A percentile compares a stretch with the other conserved stretches of the same genome.
Conservation (phyloP, 2,888 invertebrate species). For the Cyrtodaria siliqua region DNA sequence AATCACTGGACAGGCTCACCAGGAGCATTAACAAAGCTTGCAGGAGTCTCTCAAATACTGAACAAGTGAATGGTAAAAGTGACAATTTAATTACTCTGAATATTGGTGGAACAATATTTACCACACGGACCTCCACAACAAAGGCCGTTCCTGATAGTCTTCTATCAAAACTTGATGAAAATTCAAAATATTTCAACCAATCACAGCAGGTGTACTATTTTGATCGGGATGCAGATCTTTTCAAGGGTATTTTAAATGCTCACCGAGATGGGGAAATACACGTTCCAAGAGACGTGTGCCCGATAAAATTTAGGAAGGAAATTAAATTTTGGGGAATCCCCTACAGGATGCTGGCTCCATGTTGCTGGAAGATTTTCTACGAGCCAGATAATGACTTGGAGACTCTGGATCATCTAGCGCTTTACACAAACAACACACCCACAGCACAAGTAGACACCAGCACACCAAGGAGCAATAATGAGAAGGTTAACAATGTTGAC, state of each 20-base stretch:
- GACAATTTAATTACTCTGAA: background rate
- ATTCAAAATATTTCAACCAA: slow-evolving; percentile 25
- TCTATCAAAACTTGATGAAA: slow-evolving; percentile 28
- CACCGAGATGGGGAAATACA: slow-evolving; percentile 45
- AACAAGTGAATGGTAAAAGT: background rate
- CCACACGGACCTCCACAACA: no score
- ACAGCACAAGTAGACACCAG: background rate
- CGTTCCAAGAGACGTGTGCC: slow-evolving; percentile 49
- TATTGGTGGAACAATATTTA: slow-evolving; percentile 1
- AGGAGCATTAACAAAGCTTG: no score
- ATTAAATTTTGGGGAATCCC: slow-evolving; percentile 53
- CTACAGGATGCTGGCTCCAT: slow-evolving; percentile 34
- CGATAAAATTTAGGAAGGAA: slow-evolving; percentile 38
- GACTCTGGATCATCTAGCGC: slow-evolving; percentile 9
- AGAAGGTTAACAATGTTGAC: background rate
- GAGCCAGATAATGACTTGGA: slow-evolving; percentile 32
- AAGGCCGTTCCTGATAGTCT: background rate
- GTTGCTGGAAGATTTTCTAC: slow-evolving; percentile 55
- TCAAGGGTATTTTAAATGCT: slow-evolving; percentile 51
- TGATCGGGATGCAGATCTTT: slow-evolving; percentile 53
- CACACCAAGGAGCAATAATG: background rate
- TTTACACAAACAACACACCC: background rate
- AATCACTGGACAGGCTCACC: no score
- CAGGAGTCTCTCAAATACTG: no score
- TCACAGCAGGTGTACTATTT: slow-evolving; percentile 34